Evolutionary conservation across 2,113 vertebrate genomes (phyloP).

Genomic region (Anseranas semipalmata): DNA sequence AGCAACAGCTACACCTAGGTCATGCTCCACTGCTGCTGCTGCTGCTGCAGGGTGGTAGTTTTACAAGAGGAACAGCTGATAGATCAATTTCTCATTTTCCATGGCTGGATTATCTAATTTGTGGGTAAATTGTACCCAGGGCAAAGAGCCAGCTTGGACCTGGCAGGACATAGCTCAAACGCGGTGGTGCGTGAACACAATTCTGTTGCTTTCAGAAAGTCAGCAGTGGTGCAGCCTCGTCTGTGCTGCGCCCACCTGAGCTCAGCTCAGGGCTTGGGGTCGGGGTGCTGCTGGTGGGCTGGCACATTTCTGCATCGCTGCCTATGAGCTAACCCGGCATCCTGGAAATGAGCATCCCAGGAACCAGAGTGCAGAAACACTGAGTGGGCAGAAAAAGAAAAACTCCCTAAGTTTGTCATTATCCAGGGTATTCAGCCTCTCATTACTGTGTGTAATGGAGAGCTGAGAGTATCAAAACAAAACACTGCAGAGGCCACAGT

Average conservation of each 20-base stretch:
- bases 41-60: not conserved
- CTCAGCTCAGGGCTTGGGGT: accelerated
- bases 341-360: not conserved
- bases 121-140: not conserved
- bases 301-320: not conserved
- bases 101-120: not conserved
- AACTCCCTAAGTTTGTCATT: not conserved
- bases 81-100: conserved; percentile 8
- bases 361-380: not conserved
- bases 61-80: not conserved
- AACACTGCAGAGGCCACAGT: not conserved
- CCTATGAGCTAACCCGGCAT: not conserved
- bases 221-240: not conserved
- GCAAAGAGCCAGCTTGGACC: not conserved
- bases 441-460: not conserved
- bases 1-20: not conserved
- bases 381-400: conserved; percentile 25
- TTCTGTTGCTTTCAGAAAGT: not conserved
- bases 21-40: not conserved
- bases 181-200: not conserved
- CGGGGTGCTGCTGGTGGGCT: not conserved
- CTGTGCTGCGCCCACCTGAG: not conserved
- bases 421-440: conserved; percentile 21
- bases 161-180: not conserved
- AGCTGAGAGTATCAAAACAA: conserved; percentile 46